These are phyloP conservation scores for Eunapius fragilis DNA, from an alignment of 37 sponge, comb jelly and placozoan genomes.

Conservation along the genomic window DNA sequence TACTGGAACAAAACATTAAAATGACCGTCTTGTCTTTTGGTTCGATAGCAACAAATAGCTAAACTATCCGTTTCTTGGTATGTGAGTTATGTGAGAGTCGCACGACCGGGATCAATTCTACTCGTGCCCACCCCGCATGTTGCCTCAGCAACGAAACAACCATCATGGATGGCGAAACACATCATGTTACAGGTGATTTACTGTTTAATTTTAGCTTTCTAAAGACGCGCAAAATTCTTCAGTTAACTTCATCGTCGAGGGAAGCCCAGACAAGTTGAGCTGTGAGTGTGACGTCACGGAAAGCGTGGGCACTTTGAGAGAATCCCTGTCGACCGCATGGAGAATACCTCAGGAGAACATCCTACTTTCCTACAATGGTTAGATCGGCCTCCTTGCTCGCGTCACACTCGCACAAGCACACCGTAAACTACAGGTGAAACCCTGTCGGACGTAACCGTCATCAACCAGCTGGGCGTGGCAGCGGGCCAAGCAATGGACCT, in stretches of 20 bases:
- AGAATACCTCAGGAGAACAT: not conserved
- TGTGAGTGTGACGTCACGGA: not conserved
- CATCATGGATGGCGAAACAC: too few species aligned
- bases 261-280: not conserved
- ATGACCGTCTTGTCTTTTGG: too few species aligned
- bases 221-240: not conserved
- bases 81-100: too few species aligned
- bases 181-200: too few species aligned
- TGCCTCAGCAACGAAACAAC: too few species aligned
- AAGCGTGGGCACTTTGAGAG: constrained; percentile 20
- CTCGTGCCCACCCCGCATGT: too few species aligned
- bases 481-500: constrained; percentile 22
- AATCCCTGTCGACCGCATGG: not conserved
- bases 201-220: not conserved
- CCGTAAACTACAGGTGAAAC: constrained; percentile 33
- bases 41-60: too few species aligned
- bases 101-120: too few species aligned
- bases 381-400: not conserved
- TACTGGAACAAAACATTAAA: too few species aligned
- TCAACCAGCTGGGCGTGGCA: constrained; percentile 39
- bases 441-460: constrained; percentile 32
- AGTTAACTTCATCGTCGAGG: constrained; percentile 15
- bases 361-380: constrained; percentile 17
- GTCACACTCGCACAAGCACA: not conserved
- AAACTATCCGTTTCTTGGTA: too few species aligned